Percentiles rank a stretch among this genome's conserved stretches.
Conservation (phyloP, 2,113 vertebrate genomes). For the Plectropomus leopardus region DNA sequence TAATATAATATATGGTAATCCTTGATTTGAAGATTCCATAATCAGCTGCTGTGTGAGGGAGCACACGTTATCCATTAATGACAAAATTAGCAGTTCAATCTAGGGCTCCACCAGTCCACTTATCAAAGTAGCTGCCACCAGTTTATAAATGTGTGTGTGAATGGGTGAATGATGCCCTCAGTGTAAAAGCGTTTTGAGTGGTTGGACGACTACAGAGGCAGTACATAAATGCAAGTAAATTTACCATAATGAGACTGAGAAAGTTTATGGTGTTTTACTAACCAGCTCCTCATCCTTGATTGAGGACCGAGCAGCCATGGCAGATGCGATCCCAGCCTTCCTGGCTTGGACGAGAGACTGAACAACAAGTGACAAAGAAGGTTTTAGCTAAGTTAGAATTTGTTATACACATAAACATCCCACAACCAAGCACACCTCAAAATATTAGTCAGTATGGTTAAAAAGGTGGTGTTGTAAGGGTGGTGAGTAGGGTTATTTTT, state of each 20-base stretch:
- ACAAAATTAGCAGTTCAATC: too few species aligned
- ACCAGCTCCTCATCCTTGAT: conserved; percentile 99
- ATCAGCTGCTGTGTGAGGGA: too few species aligned
- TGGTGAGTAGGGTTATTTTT: conserved; percentile 51
- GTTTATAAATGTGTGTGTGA: too few species aligned
- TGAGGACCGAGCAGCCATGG: conserved; percentile 96
- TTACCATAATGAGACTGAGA: neutral
- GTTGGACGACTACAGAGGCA: too few species aligned
- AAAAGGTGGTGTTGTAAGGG: conserved; percentile 6
- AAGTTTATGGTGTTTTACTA: conserved; percentile 69
- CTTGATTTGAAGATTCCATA: too few species aligned
- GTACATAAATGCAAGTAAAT: too few species aligned
- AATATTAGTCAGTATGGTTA: conserved; percentile 32
- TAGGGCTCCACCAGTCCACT: too few species aligned
- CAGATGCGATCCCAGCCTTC: conserved; percentile 96
- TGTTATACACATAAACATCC: conserved; percentile 25
- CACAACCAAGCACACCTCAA: conserved; percentile 47
- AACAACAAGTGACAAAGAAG: conserved; percentile 41
- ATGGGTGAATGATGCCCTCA: too few species aligned
- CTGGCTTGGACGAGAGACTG: conserved; percentile 97
- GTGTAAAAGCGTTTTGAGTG: too few species aligned
- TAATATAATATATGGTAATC: too few species aligned
- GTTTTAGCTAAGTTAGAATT: conserved; percentile 22
- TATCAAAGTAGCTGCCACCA: too few species aligned
- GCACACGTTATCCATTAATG: too few species aligned